A percentile compares a stretch with the other conserved stretches of the same genome.
Evolutionary conservation across 2,888 invertebrate species (phyloP).

Genomic region (Orchesellides sinensis): DNA sequence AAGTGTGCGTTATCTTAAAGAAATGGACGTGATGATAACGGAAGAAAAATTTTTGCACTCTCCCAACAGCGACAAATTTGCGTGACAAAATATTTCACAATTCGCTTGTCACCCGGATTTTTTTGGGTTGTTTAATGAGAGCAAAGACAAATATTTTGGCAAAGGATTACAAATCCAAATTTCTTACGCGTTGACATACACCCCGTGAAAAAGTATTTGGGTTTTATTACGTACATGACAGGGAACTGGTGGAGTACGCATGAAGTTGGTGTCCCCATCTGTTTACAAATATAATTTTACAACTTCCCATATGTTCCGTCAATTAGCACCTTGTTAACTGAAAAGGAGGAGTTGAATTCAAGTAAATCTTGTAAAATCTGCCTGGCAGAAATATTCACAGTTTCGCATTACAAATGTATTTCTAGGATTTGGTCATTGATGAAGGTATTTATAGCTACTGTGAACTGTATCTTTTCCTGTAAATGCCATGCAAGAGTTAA

Average conservation of each 20-base stretch:
- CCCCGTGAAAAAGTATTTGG: neutral
- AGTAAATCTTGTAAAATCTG: neutral
- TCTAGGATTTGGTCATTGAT: too few relatives aligned
- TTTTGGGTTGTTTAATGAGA: conserved; percentile 5
- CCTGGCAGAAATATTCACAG: too few relatives aligned
- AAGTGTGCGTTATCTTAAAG: neutral
- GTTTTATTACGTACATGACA: neutral
- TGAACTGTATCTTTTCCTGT: too few relatives aligned
- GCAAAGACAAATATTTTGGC: conserved; percentile 18
- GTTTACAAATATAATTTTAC: neutral
- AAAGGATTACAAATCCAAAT: conserved; percentile 7
- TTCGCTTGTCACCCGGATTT: neutral
- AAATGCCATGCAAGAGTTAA: too few relatives aligned
- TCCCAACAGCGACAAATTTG: conserved; percentile 6
- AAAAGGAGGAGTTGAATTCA: neutral
- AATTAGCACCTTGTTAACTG: conserved; percentile 26
- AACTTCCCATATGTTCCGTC: neutral
- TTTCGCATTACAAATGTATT: too few relatives aligned
- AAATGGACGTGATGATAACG: neutral
- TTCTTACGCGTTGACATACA: neutral
- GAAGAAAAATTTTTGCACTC: neutral
- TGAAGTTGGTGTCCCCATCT: too few relatives aligned
- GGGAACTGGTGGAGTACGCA: too few relatives aligned
- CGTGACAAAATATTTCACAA: conserved; percentile 10
- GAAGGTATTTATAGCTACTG: too few relatives aligned